These are phyloP conservation scores for Boloria euphrosyne DNA, from an alignment of 2,888 invertebrate species.

Conservation along the genomic window DNA sequence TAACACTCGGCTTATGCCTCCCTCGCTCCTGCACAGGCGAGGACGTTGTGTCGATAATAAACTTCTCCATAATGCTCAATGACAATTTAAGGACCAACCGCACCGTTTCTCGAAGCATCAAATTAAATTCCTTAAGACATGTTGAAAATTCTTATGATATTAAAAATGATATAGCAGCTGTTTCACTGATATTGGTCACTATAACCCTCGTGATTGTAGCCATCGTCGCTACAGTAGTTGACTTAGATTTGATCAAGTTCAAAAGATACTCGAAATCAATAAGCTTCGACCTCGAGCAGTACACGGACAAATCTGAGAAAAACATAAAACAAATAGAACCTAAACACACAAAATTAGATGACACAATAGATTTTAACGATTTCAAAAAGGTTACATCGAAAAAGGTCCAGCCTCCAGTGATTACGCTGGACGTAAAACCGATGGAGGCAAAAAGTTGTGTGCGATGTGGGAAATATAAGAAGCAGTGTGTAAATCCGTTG, in stretches of 20 bases:
- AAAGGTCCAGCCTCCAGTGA: slow-evolving; percentile 60
- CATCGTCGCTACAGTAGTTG: slow-evolving; percentile 70
- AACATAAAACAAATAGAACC: not conserved
- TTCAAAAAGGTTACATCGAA: slow-evolving; percentile 53
- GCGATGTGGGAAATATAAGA: slow-evolving; percentile 71
- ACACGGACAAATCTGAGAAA: slow-evolving; percentile 48
- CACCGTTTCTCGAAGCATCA: slow-evolving; percentile 61
- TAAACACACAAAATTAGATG: slow-evolving; percentile 36
- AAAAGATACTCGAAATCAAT: slow-evolving; percentile 54
- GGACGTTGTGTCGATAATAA: slow-evolving; percentile 73
- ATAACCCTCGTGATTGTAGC: slow-evolving; percentile 57
- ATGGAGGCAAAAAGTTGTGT: slow-evolving; percentile 65
- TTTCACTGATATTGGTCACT: slow-evolving; percentile 57
- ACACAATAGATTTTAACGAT: slow-evolving; percentile 44
- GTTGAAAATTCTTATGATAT: slow-evolving; percentile 56
- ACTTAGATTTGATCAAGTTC: slow-evolving; percentile 63
- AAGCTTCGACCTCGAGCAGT: slow-evolving; percentile 67
- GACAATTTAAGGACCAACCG: slow-evolving; percentile 66
- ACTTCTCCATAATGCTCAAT: slow-evolving; percentile 73
- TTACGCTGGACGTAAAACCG: slow-evolving; percentile 69
- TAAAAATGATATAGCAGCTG: slow-evolving; percentile 56
- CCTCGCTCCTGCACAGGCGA: slow-evolving; percentile 69
- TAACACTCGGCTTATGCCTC: slow-evolving; percentile 73
- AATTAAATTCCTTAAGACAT: slow-evolving; percentile 56
- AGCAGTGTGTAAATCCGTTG: slow-evolving; percentile 60